Conservation (phyloP, 2,888 invertebrate species). For the Phalera bucephala region DNA sequence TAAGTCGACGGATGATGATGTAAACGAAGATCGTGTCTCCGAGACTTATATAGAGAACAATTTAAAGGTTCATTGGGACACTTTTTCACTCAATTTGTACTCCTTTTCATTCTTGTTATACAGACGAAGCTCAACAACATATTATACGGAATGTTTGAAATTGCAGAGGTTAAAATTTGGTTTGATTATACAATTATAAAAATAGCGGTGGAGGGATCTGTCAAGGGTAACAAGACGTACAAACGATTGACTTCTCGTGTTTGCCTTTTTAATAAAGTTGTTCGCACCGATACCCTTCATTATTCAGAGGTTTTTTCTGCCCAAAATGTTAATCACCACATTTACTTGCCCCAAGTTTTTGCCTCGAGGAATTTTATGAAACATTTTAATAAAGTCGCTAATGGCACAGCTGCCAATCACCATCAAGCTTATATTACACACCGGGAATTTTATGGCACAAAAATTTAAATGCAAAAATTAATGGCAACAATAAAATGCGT, state of each 20-base stretch:
- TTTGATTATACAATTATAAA: slow-evolving; percentile 41
- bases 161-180: slow-evolving; percentile 36
- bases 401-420: slow-evolving; percentile 57
- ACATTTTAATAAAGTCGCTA: slow-evolving; percentile 63
- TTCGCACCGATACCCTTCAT: slow-evolving; percentile 66
- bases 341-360: slow-evolving; percentile 55
- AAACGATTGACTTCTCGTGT: slow-evolving; percentile 53
- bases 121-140: slow-evolving; percentile 27
- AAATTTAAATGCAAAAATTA: slow-evolving; percentile 35
- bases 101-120: slow-evolving; percentile 49
- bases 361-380: slow-evolving; percentile 51
- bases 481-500: slow-evolving; percentile 47
- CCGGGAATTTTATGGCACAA: slow-evolving; percentile 32
- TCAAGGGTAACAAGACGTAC: slow-evolving; percentile 59
- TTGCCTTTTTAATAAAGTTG: slow-evolving; percentile 71
- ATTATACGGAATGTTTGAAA: slow-evolving; percentile 40
- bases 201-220: slow-evolving; percentile 43
- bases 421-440: slow-evolving; percentile 43
- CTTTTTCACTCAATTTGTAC: slow-evolving; percentile 65
- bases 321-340: slow-evolving; percentile 67
- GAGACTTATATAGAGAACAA: slow-evolving; percentile 56
- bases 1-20: slow-evolving; percentile 51
- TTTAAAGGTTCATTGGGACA: slow-evolving; percentile 62
- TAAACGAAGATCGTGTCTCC: slow-evolving; percentile 51
- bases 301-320: slow-evolving; percentile 57